Conservation (phyloP, 2,113 vertebrate species). For the Forbesichthys papilliferus region DNA sequence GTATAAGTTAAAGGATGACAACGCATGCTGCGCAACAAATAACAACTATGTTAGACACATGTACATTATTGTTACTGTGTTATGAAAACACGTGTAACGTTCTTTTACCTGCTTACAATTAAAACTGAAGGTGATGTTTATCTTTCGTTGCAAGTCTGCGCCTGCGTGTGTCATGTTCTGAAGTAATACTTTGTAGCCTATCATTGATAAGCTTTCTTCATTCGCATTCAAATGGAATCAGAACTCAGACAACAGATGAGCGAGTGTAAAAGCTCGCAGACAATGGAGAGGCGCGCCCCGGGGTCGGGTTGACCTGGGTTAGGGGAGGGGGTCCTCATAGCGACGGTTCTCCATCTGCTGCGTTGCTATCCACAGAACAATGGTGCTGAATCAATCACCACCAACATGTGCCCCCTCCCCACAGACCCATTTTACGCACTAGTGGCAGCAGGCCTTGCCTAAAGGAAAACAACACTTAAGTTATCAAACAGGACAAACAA, state of each 20-base stretch:
- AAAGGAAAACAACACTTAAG: slow-evolving; percentile 22
- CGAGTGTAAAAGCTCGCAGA: slow-evolving; percentile 53
- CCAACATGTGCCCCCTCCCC: slow-evolving; percentile 56
- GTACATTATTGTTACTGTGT: slow-evolving; percentile 26
- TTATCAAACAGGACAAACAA: neutral
- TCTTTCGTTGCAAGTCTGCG: neutral
- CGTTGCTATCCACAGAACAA: slow-evolving; percentile 66
- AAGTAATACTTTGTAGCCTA: slow-evolving; percentile 18
- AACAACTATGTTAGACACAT: neutral
- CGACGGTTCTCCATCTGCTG: slow-evolving; percentile 77
- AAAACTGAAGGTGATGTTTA: slow-evolving; percentile 19
- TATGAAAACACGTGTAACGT: slow-evolving; percentile 22
- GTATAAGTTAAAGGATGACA: neutral
- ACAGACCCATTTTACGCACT: slow-evolving; percentile 24
- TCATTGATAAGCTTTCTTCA: slow-evolving; percentile 7
- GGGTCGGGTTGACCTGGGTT: slow-evolving; percentile 55
- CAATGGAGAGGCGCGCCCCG: slow-evolving; percentile 57
- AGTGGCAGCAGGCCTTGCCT: slow-evolving; percentile 32
- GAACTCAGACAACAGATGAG: slow-evolving; percentile 61
- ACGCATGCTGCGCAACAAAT: slow-evolving; percentile 5
- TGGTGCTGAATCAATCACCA: slow-evolving; percentile 71
- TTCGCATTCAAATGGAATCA: slow-evolving; percentile 55
- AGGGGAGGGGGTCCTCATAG: slow-evolving; percentile 42
- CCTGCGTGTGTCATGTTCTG: neutral
- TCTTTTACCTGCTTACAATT: slow-evolving; percentile 29